A percentile compares a stretch with the other conserved stretches of the same genome.
Conservation (phyloP, 2,888 invertebrate species). For the Resseliella maxima region DNA sequence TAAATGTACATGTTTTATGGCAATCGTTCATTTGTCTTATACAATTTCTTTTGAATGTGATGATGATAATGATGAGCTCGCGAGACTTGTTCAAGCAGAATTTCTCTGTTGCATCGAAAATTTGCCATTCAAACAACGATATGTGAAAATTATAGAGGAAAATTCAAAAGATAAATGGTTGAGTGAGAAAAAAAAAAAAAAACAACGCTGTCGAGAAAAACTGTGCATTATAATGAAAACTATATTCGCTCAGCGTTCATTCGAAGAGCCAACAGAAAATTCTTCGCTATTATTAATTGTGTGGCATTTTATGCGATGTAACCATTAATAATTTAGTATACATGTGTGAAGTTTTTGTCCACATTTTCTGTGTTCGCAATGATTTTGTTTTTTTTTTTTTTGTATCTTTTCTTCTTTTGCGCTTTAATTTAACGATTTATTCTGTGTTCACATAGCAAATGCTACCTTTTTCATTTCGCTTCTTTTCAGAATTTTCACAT, state of each 20-base stretch:
- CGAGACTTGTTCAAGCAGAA: not conserved
- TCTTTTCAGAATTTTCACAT: not conserved
- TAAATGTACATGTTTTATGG: too few species aligned
- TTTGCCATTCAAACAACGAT: not conserved
- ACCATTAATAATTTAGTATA: slow-evolving; percentile 12
- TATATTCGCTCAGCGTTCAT: not conserved
- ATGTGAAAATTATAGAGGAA: too few species aligned
- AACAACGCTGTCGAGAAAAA: too few species aligned
- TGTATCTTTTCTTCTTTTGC: not conserved
- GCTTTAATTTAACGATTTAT: not conserved
- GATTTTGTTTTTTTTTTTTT: not conserved
- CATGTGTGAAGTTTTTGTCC: not conserved
- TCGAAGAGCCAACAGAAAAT: slow-evolving; percentile 1
- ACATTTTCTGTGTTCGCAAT: not conserved
- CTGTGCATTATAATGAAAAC: too few species aligned
- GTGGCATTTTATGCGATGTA: slow-evolving; percentile 37
- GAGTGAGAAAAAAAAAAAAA: too few species aligned
- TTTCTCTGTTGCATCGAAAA: not conserved
- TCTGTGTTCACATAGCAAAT: not conserved
- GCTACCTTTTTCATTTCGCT: not conserved
- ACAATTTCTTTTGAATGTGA: not conserved
- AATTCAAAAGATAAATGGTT: too few species aligned
- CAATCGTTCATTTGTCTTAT: not conserved
- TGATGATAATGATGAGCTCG: not conserved
- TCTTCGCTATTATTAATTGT: slow-evolving; percentile 43